Base-by-base conservation (phyloP, 2,113 vertebrate genomes). In the Crotalus viridis region DNA sequence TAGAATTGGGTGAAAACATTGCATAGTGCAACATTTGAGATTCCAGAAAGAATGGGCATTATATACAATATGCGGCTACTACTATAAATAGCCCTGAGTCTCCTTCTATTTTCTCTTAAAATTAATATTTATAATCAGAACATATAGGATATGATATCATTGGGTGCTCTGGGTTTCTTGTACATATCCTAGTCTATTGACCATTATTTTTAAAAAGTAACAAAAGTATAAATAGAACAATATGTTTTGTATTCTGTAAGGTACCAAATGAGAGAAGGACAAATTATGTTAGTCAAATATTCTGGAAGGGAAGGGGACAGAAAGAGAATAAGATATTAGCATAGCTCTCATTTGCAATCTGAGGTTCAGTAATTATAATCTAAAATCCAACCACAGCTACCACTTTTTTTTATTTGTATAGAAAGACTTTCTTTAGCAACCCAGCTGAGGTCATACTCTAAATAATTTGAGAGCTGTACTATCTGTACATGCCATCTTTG, bases 381-480 rank as follows among this genome's bases (percentile, higher is more conserved):
- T 15, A 54, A n/a, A 26, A 43, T 88, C 26, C 21, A 39, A 54
- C 24, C 19, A 26, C 7, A 88, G 15, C 12, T 55, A 74, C 12
- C 13, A 74, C 10, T 48, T 51, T 88, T 87, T 91, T 4, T 9
- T 0, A 15, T 87, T 51, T 48, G 10, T n/a, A n/a, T 64, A 51
- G 26, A 59, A 91, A 51, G 43, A 85, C 51, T 48, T 39, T 33
- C 91, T 91, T 61, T 51, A 22, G 57, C 39, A 12, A 28, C 51
- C 28, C 5, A 39, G 33, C 21, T 54, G 48, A 88, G 39, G 22
- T 88, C 54, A 39, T 15, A 54, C 33, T 56, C 61, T 88, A 54
- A 88, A 39, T 88, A 22, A 33, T 51, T 92, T 54, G 24, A 12
- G 59, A 6, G 24, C 93, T 94, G n/a, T 89, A 94, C 95, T 88